These are phyloP conservation scores for Ptiloglossa arizonensis DNA, from an alignment of 1,140 invertebrate species.

Conservation along the genomic window DNA sequence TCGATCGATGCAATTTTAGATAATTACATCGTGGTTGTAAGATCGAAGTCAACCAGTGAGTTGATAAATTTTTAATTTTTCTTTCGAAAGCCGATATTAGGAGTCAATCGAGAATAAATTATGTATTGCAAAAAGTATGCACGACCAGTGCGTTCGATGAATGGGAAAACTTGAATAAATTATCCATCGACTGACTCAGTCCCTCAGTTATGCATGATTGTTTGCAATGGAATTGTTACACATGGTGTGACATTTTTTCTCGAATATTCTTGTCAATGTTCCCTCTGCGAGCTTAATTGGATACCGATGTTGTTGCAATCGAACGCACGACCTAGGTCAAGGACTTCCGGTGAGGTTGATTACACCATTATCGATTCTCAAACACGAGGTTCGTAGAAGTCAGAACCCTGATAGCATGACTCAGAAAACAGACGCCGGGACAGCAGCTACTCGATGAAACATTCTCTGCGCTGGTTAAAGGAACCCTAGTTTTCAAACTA, in stretches of 20 bases:
- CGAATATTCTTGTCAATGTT: neutral
- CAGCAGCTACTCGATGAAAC: conserved; percentile 5
- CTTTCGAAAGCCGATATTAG: too few species aligned
- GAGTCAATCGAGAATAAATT: too few species aligned
- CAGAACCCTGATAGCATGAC: conserved; percentile 46
- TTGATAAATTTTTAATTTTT: too few species aligned
- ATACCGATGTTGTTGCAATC: neutral
- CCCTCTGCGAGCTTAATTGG: neutral
- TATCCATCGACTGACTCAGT: too few species aligned
- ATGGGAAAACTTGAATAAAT: too few species aligned
- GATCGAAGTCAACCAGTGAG: too few species aligned
- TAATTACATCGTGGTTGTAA: too few species aligned
- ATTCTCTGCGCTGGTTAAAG: neutral
- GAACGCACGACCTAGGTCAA: conserved; percentile 51
- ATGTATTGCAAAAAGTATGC: too few species aligned
- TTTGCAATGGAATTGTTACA: too few species aligned
- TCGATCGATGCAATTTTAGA: too few species aligned
- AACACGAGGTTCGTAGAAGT: conserved; percentile 17
- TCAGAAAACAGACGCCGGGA: conserved; percentile 49
- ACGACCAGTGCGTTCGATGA: too few species aligned
- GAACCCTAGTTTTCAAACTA: neutral
- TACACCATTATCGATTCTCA: conserved; percentile 50
- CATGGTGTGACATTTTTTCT: neutral
- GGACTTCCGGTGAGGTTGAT: conserved; percentile 36
- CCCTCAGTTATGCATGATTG: too few species aligned